These are phyloP conservation scores for Calonectris borealis DNA, from an alignment of 2,113 vertebrate genomes.

Conservation along the genomic window DNA sequence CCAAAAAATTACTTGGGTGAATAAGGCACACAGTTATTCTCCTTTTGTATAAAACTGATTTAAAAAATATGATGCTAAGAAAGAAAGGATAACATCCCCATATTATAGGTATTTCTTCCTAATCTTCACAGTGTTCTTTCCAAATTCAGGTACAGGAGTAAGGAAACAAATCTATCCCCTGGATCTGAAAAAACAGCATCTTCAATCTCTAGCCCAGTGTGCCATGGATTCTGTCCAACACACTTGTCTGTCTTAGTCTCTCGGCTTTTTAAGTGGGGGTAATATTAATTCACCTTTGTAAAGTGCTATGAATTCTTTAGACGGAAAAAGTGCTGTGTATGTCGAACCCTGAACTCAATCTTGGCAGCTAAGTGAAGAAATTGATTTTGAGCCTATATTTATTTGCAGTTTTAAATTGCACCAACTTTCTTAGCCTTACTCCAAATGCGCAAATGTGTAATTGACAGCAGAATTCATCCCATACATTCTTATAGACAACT, in stretches of 20 bases:
- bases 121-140: neutral
- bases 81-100: neutral
- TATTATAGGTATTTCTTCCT: neutral
- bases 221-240: neutral
- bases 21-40: neutral
- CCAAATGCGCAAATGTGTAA: neutral
- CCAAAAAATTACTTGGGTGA: neutral
- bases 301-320: slow-evolving; percentile 40
- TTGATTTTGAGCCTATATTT: slow-evolving; percentile 51
- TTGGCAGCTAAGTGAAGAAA: slow-evolving; percentile 49
- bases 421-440: slow-evolving; percentile 22
- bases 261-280: slow-evolving; percentile 4
- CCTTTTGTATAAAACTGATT: neutral
- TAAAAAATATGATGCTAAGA: neutral
- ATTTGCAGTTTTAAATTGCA: slow-evolving; percentile 49
- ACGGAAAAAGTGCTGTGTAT: neutral
- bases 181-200: neutral
- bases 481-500: neutral
- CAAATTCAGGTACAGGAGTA: neutral
- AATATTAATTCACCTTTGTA: slow-evolving; percentile 38
- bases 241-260: neutral
- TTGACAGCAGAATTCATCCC: slow-evolving; percentile 6
- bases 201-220: neutral
- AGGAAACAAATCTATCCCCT: neutral
- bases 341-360: slow-evolving; percentile 28